Evolutionary conservation across 2,797 vertebrate genomes (phyloP).

Genomic region (Aulostomus chinensis): DNA sequence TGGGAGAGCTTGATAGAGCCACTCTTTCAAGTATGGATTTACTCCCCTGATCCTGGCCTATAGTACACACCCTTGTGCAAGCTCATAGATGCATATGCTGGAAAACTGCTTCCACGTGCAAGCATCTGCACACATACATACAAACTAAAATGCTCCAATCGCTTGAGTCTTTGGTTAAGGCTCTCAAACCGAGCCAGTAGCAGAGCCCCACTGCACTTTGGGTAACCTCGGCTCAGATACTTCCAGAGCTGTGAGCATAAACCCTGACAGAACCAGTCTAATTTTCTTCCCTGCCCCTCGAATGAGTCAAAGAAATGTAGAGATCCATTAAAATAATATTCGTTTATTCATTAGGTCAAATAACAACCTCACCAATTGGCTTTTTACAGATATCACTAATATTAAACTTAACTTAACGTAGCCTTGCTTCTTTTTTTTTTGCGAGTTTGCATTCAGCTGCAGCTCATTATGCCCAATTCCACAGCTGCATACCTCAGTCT

Average conservation of each 20-base stretch:
- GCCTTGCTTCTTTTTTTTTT: too few relatives aligned
- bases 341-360: too few relatives aligned
- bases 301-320: too few relatives aligned
- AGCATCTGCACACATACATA: slow-evolving; percentile 19
- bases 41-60: slow-evolving; percentile 65
- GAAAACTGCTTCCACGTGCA: slow-evolving; percentile 18
- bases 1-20: slow-evolving; percentile 70
- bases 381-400: too few relatives aligned
- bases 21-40: slow-evolving; percentile 82
- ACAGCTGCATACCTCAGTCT: too few relatives aligned
- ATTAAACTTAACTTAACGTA: too few relatives aligned
- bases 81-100: slow-evolving; percentile 9
- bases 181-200: slow-evolving; percentile 56
- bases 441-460: too few relatives aligned
- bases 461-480: too few relatives aligned
- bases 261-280: slow-evolving; percentile 20
- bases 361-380: too few relatives aligned
- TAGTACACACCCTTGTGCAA: slow-evolving; percentile 13
- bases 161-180: slow-evolving; percentile 56
- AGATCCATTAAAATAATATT: too few relatives aligned
- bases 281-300: too few relatives aligned
- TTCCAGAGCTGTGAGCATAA: slow-evolving; percentile 36
- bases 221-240: slow-evolving; percentile 52
- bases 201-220: slow-evolving; percentile 66
- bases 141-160: slow-evolving; percentile 44